Base-by-base conservation (phyloP, 2,797 vertebrate species). In the Notoglanidium macrostoma region DNA sequence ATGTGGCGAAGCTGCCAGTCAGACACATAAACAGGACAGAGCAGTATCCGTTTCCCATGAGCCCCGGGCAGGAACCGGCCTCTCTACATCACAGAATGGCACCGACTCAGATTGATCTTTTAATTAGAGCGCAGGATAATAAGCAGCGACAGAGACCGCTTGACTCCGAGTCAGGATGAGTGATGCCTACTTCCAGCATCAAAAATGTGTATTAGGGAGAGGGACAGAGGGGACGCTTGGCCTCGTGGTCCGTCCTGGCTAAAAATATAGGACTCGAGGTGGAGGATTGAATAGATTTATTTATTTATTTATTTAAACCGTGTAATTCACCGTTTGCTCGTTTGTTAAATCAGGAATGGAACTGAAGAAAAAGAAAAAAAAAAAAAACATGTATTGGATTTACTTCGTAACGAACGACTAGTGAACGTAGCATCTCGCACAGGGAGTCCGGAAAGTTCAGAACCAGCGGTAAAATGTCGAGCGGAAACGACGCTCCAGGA, bases 21-120 rank as follows among this genome's bases (percentile, higher is more conserved):
- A 80, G 79, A 73, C 49, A 80, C 86, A 65, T 91, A 91, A 91
- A 91, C 90, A 91, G 90, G 81, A 85, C 84, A 86, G 87, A 85
- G 80, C 81, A n/a, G 89, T 88, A 86, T 91, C 90, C 86, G 90
- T 86, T 89, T 85, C 87, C 49, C 84, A 67, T 78, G 82, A 87
- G 76, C 85, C 87, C 40, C 59, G 82, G 88, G 85, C 88, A 89
- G 90, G 85, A 90, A 89, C 86, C 82, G 70, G 85, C 65, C 88
- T 78, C 86, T 87, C 82, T 87, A 85, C 83, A 88, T 90, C 87
- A 88, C 90, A 89, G 81, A 88, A 88, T 83, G 90, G 83, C 87
- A 85, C 78, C 51, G 89, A 87, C 84, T 83, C 67, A 76, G 84
- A 88, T 85, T 86, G 87, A 89, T 81, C 85, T 88, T 85, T 87